Percentiles rank a stretch among this genome's conserved stretches.
Conservation (phyloP, 1,140 invertebrate species). For the Grapholita molesta region DNA sequence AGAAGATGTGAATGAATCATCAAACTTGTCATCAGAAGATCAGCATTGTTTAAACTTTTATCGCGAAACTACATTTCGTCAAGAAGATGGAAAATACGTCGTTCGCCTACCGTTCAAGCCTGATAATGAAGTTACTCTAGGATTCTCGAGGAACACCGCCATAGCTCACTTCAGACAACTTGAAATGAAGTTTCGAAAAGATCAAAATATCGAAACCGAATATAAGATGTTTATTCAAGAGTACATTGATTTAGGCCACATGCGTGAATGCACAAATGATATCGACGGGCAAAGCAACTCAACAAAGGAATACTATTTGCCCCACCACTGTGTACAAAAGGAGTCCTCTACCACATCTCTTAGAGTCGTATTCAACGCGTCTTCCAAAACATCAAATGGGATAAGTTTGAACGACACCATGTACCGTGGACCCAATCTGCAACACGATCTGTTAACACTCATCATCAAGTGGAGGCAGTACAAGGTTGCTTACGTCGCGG, state of each 20-base stretch:
- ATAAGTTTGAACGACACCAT: not conserved
- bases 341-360: not conserved
- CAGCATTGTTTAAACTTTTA: not conserved
- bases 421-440: not conserved
- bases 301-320: not conserved
- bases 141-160: not conserved
- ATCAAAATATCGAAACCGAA: not conserved
- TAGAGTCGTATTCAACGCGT: not conserved
- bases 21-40: not conserved
- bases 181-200: not conserved
- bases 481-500: not conserved
- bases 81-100: not conserved
- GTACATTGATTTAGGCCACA: not conserved
- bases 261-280: not conserved
- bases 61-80: not conserved
- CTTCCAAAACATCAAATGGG: not conserved
- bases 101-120: not conserved
- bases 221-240: not conserved
- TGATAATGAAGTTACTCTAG: not conserved
- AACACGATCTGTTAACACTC: not conserved
- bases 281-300: not conserved
- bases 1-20: not conserved
- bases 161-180: not conserved
- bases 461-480: not conserved
- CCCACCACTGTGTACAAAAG: not conserved